Percentiles rank a stretch among this genome's conserved stretches.
phyloP scores from a whole-genome alignment of 2,888 invertebrate genomes.

The Sesia bembeciformis region DNA sequence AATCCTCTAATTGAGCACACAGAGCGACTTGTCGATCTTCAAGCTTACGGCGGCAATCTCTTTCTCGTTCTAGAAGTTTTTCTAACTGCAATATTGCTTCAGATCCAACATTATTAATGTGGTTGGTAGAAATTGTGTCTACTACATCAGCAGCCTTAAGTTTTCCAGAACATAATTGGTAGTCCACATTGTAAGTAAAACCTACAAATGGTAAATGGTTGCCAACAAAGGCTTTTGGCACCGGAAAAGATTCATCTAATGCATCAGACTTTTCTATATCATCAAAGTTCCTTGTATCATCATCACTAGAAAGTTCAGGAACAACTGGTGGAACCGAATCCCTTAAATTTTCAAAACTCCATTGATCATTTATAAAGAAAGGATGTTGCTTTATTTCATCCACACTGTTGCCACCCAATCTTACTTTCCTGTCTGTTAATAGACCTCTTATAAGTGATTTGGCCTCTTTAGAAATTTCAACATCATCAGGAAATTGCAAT shows the following conservation, averaged over 20 bases:
- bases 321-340: slow-evolving; percentile 97
- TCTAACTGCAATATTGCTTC: slow-evolving; percentile 82
- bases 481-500: slow-evolving; percentile 94
- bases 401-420: slow-evolving; percentile 93
- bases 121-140: slow-evolving; percentile 77
- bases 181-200: slow-evolving; percentile 97
- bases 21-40: slow-evolving; percentile 84
- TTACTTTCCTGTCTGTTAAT: slow-evolving; percentile 90
- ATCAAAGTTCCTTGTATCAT: slow-evolving; percentile 99
- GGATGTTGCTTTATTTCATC: slow-evolving; percentile 95
- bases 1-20: slow-evolving; percentile 83
- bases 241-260: slow-evolving; percentile 94
- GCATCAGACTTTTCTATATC: slow-evolving; percentile 96
- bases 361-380: slow-evolving; percentile 97
- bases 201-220: slow-evolving; percentile 99
- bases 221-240: slow-evolving; percentile 97
- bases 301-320: slow-evolving; percentile 95
- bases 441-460: slow-evolving; percentile 94
- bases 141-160: slow-evolving; percentile 73
- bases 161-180: slow-evolving; percentile 79
- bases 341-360: slow-evolving; percentile 97
- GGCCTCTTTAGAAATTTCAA: slow-evolving; percentile 91
- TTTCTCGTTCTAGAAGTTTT: slow-evolving; percentile 83
- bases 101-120: slow-evolving; percentile 75
- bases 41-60: slow-evolving; percentile 80